Conservation (phyloP, 2,113 vertebrate species). For the Alethe castanea region DNA sequence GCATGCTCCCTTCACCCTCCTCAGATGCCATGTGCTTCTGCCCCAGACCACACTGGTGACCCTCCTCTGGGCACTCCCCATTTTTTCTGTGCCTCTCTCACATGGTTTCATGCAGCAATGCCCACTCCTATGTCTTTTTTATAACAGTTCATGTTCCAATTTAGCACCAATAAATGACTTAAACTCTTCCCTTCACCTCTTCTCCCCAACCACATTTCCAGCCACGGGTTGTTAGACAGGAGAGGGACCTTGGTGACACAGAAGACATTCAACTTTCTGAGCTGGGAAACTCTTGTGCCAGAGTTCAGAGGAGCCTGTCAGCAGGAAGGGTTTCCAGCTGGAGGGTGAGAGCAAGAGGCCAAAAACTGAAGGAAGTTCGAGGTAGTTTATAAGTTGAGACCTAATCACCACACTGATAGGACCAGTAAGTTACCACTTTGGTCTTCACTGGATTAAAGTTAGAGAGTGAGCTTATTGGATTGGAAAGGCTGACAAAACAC, state of each 20-base stretch:
- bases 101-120: background rate
- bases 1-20: background rate
- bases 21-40: background rate
- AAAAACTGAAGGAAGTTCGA: background rate
- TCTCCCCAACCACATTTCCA: background rate
- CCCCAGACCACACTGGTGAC: background rate
- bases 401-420: background rate
- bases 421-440: background rate
- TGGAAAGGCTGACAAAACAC: background rate
- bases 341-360: background rate
- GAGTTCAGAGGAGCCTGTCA: background rate
- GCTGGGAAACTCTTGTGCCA: background rate
- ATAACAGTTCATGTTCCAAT: background rate
- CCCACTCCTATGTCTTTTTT: background rate
- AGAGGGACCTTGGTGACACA: background rate
- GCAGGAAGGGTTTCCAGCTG: background rate
- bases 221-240: background rate
- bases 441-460: background rate
- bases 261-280: background rate
- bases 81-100: background rate
- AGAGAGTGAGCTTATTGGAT: background rate
- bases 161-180: background rate
- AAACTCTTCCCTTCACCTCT: background rate
- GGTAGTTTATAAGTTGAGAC: background rate
- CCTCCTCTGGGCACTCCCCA: background rate